Conservation (phyloP, 2,113 vertebrate genomes). For the Ibidorhyncha struthersii region DNA sequence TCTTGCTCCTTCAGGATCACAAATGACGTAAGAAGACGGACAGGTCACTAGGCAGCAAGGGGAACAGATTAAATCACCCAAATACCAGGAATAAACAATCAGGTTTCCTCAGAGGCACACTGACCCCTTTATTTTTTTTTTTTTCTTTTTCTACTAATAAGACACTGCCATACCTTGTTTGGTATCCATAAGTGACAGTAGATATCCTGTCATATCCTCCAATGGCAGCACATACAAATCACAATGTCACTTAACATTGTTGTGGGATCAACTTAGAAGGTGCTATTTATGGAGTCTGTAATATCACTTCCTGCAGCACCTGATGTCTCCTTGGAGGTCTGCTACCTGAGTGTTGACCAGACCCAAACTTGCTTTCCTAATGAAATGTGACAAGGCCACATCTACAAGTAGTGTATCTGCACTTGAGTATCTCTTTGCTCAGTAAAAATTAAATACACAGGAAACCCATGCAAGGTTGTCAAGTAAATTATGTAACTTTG, state of each 20-base stretch:
- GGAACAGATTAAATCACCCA: not conserved
- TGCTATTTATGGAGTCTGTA: not conserved
- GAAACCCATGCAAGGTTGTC: not conserved
- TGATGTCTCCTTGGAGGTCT: not conserved
- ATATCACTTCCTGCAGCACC: not conserved
- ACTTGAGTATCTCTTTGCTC: not conserved
- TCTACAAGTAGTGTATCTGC: not conserved
- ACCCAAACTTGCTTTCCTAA: not conserved
- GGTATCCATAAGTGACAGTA: not conserved
- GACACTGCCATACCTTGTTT: not conserved
- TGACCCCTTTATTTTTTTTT: not conserved
- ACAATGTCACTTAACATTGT: not conserved
- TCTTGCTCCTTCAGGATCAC: not conserved
- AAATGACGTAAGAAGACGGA: not conserved
- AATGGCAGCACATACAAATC: not conserved
- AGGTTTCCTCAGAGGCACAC: not conserved
- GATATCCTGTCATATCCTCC: not conserved
- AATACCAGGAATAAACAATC: not conserved
- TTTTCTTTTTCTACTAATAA: not conserved
- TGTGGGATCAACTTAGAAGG: not conserved
- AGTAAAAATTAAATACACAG: not conserved
- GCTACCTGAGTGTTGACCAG: not conserved
- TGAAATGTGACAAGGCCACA: not conserved
- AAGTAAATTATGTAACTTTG: not conserved
- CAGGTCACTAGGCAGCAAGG: not conserved